phyloP scores from a whole-genome alignment of 2,888 invertebrate species.

The Temnothorax rugatulus region DNA sequence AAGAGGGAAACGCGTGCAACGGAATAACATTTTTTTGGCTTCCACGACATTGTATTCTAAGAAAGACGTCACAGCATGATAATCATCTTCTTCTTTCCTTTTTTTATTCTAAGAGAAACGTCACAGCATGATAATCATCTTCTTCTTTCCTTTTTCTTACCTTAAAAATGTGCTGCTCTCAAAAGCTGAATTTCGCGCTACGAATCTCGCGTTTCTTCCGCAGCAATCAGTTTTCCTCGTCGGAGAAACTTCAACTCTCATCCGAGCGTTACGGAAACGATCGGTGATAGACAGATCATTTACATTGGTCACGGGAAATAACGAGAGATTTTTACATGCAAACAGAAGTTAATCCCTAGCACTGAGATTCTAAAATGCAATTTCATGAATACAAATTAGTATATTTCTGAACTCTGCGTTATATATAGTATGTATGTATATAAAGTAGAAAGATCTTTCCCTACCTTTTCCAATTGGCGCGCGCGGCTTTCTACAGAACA shows the following conservation, averaged over 20 bases:
- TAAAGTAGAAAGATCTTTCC: neutral
- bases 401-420: neutral
- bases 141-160: neutral
- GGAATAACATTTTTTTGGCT: neutral
- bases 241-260: neutral
- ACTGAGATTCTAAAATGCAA: conserved; percentile 14
- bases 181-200: neutral
- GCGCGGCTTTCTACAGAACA: conserved; percentile 4
- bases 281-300: neutral
- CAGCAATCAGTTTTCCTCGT: neutral
- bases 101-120: conserved; percentile 3
- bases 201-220: neutral
- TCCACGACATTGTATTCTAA: neutral
- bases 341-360: neutral
- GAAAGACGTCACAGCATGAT: neutral
- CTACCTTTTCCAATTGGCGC: neutral
- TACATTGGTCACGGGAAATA: conserved; percentile 7
- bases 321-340: neutral
- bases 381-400: conserved; percentile 42
- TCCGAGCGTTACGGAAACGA: neutral
- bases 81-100: neutral
- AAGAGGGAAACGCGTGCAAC: neutral
- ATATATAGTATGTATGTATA: neutral
- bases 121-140: neutral
- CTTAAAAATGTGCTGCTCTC: neutral